These are phyloP conservation scores for Volucella bombylans DNA, from an alignment of 2,888 invertebrate genomes.

Conservation along the genomic window DNA sequence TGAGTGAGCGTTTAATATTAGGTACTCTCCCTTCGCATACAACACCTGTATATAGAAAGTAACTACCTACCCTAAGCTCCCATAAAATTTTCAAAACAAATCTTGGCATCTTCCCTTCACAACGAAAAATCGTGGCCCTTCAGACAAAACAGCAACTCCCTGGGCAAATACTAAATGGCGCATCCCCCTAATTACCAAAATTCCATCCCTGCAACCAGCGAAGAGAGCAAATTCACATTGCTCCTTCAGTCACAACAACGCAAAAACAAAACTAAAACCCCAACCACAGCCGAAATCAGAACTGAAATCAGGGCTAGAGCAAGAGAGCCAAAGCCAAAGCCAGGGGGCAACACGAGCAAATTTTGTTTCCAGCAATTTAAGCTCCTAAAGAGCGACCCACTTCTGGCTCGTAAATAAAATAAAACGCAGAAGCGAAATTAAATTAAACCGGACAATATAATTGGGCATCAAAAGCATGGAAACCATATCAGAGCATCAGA, in stretches of 20 bases:
- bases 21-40: no score
- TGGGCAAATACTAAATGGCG: conserved; percentile 16
- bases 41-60: no score
- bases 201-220: conserved; percentile 27
- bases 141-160: background rate
- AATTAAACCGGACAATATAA: conserved; percentile 71
- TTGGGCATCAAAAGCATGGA: conserved; percentile 65
- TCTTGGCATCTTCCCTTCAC: no score
- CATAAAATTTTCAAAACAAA: no score
- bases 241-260: conserved; percentile 41
- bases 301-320: background rate
- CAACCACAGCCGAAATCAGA: background rate
- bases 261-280: conserved; percentile 29
- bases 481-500: conserved; percentile 12
- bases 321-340: no score
- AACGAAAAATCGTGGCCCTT: no score
- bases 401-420: conserved; percentile 64
- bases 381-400: conserved; percentile 52
- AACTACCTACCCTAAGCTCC: no score
- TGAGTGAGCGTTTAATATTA: no score
- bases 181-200: conserved; percentile 34
- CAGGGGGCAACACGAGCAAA: background rate
- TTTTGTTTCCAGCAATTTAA: conserved; percentile 44
- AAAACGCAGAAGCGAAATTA: conserved; percentile 61
- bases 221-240: conserved; percentile 63